Evolutionary conservation across 2,797 vertebrate genomes (phyloP).

Genomic region (Eidolon dupreanum): DNA sequence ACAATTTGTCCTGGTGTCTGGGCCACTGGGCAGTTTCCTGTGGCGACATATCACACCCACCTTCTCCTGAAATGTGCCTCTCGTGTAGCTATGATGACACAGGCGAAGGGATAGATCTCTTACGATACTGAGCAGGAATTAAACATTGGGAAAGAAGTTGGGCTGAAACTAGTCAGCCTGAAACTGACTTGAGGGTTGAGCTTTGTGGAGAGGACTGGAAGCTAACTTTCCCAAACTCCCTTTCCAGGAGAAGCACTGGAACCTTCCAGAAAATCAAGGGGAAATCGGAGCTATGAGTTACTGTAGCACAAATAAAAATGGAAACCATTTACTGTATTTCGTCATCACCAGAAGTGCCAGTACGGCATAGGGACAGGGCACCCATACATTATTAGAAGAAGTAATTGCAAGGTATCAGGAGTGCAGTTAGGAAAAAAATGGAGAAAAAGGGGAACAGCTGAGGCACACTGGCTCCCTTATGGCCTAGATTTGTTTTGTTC

Average conservation of each 20-base stretch:
- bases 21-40: not conserved
- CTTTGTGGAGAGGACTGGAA: not conserved
- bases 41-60: not conserved
- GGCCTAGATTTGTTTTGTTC: not conserved
- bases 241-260: not conserved
- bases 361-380: not conserved
- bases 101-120: not conserved
- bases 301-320: not conserved
- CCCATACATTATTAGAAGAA: not conserved
- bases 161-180: not conserved
- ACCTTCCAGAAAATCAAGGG: not conserved
- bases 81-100: not conserved
- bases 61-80: not conserved
- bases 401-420: not conserved
- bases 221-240: not conserved
- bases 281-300: not conserved
- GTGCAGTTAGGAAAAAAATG: not conserved
- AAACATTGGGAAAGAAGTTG: not conserved
- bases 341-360: not conserved
- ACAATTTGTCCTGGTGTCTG: not conserved
- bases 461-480: not conserved
- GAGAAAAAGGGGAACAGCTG: not conserved
- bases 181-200: not conserved
- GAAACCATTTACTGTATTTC: not conserved
- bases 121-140: not conserved